These are phyloP conservation scores for Coryphaenoides rupestris DNA, from an alignment of 2,113 vertebrate species.

Conservation along the genomic window DNA sequence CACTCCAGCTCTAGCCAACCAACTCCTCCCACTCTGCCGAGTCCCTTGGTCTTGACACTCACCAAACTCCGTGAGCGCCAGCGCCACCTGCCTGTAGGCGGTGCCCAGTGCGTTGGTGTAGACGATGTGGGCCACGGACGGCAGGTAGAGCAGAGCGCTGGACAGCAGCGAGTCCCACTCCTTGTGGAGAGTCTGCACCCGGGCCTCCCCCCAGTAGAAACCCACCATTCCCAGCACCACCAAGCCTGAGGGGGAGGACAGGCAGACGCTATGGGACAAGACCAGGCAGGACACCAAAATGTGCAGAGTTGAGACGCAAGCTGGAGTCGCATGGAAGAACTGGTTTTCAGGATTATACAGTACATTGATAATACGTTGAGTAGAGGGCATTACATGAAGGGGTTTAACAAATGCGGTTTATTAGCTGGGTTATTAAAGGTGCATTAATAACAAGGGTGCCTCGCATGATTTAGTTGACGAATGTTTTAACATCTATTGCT, in stretches of 20 bases:
- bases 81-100: slow-evolving; percentile 64
- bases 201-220: slow-evolving; percentile 72
- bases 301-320: neutral
- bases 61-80: slow-evolving; percentile 75
- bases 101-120: slow-evolving; percentile 72
- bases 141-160: slow-evolving; percentile 59
- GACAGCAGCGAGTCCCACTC: slow-evolving; percentile 57
- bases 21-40: too few relatives aligned
- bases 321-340: too few relatives aligned
- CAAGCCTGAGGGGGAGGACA: slow-evolving; percentile 55
- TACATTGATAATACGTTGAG: too few relatives aligned
- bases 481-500: too few relatives aligned
- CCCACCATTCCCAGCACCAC: slow-evolving; percentile 70
- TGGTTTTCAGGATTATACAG: too few relatives aligned
- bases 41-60: slow-evolving; percentile 34
- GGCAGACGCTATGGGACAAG: too few relatives aligned
- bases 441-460: too few relatives aligned
- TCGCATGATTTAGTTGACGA: too few relatives aligned
- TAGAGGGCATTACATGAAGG: too few relatives aligned
- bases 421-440: too few relatives aligned
- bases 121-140: slow-evolving; percentile 73
- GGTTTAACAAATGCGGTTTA: too few relatives aligned
- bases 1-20: neutral
- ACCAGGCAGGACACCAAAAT: neutral
- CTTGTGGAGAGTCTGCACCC: slow-evolving; percentile 53